Evolutionary conservation across 92 coral and sea anemone genomes (phyloP).

Genomic region (Palythoa grandis): DNA sequence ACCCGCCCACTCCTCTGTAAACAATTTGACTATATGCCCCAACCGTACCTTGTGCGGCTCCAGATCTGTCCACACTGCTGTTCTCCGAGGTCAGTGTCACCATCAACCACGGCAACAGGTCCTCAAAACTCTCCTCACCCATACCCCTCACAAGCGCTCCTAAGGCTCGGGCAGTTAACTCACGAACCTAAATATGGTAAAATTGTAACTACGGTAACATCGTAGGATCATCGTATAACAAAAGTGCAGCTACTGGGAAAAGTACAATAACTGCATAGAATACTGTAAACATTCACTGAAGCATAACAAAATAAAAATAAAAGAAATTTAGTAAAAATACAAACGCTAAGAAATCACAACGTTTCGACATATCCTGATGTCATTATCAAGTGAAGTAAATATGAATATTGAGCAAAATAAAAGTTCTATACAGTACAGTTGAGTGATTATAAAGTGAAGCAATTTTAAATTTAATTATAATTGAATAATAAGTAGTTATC

Average conservation of each 20-base stretch:
- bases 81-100: constrained; percentile 94
- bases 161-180: constrained; percentile 93
- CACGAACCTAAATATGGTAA: constrained; percentile 76
- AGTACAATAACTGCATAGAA: no score
- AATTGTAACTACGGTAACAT: not conserved
- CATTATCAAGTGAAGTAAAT: no score
- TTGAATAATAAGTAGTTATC: no score
- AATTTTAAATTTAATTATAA: no score
- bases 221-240: not conserved
- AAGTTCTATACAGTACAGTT: no score
- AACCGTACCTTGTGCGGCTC: constrained; percentile 94
- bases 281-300: no score
- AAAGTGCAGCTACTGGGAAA: not conserved
- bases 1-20: not conserved
- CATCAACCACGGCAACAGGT: constrained; percentile 97
- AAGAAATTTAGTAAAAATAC: no score
- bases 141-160: constrained; percentile 98
- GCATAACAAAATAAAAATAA: no score
- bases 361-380: no score
- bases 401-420: no score
- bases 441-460: no score
- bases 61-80: constrained; percentile 98
- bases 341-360: no score
- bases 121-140: constrained; percentile 96
- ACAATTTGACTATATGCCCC: not conserved